Conservation (phyloP, 1,140 invertebrate genomes). For the Drosophila nigromelanica region DNA sequence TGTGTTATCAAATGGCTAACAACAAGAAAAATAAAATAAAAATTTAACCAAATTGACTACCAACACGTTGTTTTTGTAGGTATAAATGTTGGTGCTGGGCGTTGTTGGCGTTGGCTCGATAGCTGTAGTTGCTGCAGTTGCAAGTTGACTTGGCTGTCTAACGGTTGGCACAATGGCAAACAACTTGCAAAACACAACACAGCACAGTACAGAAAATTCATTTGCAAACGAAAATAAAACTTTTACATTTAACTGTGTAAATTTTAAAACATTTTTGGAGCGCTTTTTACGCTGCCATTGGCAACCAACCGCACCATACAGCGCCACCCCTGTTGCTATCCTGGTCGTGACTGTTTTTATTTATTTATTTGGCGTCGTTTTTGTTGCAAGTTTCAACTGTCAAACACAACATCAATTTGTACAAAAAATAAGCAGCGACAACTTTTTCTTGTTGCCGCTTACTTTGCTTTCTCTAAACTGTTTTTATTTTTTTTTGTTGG, state of each 20-base stretch:
- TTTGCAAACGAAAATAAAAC: conserved; percentile 81
- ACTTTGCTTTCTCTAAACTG: conserved; percentile 58
- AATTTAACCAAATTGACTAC: conserved; percentile 64
- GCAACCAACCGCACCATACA: neutral
- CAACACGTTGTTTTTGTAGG: conserved; percentile 43
- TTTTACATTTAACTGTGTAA: conserved; percentile 80
- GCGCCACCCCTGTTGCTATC: neutral
- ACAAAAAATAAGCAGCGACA: conserved; percentile 76
- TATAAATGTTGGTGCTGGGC: conserved; percentile 28
- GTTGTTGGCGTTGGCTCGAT: conserved; percentile 30
- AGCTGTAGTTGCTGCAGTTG: conserved; percentile 13
- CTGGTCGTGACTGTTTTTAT: conserved; percentile 51
- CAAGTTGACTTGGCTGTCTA: conserved; percentile 47
- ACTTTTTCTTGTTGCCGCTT: conserved; percentile 60
- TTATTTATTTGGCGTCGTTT: conserved; percentile 77
- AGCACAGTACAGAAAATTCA: conserved; percentile 59
- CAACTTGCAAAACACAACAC: conserved; percentile 59
- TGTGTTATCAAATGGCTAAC: conserved; percentile 44
- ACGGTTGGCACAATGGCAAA: conserved; percentile 58
- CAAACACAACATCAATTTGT: conserved; percentile 83
- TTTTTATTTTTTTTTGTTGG: conserved; percentile 49
- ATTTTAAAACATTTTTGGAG: conserved; percentile 67
- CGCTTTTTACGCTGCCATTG: conserved; percentile 36
- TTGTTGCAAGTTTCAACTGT: conserved; percentile 82
- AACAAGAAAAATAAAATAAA: conserved; percentile 28